phyloP scores from a whole-genome alignment of 2,888 invertebrate genomes.

The Cheilosia scutellata region DNA sequence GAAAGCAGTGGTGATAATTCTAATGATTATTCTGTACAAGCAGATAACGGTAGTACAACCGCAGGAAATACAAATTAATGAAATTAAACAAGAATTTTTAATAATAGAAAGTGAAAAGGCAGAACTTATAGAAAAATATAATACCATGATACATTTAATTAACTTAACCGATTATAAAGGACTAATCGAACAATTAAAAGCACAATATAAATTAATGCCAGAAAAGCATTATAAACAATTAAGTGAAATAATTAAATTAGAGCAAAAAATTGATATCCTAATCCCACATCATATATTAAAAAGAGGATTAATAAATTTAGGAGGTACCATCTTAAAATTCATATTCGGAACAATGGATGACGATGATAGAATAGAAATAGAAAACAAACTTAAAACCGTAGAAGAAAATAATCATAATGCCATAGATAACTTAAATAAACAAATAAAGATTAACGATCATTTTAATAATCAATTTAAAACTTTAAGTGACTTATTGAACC shows the following conservation, averaged over 20 bases:
- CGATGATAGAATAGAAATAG: constrained; percentile 14
- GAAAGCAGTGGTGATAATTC: not conserved
- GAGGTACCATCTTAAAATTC: constrained; percentile 24
- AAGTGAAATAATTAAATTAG: no score
- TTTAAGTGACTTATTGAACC: no score
- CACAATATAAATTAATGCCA: no score
- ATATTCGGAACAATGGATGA: constrained; percentile 29
- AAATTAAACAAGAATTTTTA: constrained; percentile 11
- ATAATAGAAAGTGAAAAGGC: no score
- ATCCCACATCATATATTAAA: not conserved
- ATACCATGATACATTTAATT: no score
- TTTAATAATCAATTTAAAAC: constrained; percentile 19
- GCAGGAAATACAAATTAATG: constrained; percentile 6
- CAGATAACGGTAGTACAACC: not conserved
- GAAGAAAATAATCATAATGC: not conserved
- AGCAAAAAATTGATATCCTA: no score
- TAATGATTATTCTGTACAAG: not conserved
- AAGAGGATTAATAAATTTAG: constrained; percentile 11
- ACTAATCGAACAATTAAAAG: no score
- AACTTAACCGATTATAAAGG: constrained; percentile 82
- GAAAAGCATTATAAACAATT: no score
- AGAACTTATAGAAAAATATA: no score
- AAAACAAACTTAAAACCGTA: constrained; percentile 1
- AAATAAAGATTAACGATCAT: constrained; percentile 21
- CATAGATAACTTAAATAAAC: not conserved